Base-by-base conservation (phyloP, 1,140 invertebrate genomes). In the Eriocheir sinensis region DNA sequence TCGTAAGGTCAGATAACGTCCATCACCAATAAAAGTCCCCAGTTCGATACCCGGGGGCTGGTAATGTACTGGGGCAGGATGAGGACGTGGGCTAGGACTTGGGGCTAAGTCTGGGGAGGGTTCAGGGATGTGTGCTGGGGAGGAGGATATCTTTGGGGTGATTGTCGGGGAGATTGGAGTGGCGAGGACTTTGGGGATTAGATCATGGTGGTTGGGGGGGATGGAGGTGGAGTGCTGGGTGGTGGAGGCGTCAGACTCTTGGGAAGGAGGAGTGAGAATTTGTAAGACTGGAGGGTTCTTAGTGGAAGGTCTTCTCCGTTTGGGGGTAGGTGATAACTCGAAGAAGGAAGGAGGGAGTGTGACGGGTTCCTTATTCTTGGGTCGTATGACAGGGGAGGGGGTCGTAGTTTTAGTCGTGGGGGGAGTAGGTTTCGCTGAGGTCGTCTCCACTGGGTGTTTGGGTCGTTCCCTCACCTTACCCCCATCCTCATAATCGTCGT, bases 331-430 rank as follows among this genome's bases (percentile, higher is more conserved):
- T 8, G 48, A 30, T 3, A 36, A 48, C 38, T 32, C 48, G 89
- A 90, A 38, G 53, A 90, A 90, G 32, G 89, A 90, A 3, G 89
- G 89, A 1, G 89, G 89, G 6, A 30, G 89, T 8, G 89, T 90
- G 48, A 90, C 72, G 27, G 89, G 89, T 0, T 34, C 9, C 32
- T 72, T 53, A 34, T 12, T 6, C 72, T 15, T 90, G 32, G 48
- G 38, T 36, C 89, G 48, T 36, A 0, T 90, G 38, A 32, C 27
- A 3, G n/a, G 0, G 30, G 81, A 15, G 40, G 41, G 48, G 44
- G 41, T 89, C 3, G n/a, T 60, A 4, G 86, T 89, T 32, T 36
- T 21, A 12, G 36, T 36, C 0, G 12, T 40, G 15, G 81, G 30
- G 30, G 81, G 34, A 15, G 15, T 0, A 17, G 86, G 40, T 21